Evolutionary conservation across 1,140 invertebrate species (phyloP).

Genomic region (Solenopsis fugax): DNA sequence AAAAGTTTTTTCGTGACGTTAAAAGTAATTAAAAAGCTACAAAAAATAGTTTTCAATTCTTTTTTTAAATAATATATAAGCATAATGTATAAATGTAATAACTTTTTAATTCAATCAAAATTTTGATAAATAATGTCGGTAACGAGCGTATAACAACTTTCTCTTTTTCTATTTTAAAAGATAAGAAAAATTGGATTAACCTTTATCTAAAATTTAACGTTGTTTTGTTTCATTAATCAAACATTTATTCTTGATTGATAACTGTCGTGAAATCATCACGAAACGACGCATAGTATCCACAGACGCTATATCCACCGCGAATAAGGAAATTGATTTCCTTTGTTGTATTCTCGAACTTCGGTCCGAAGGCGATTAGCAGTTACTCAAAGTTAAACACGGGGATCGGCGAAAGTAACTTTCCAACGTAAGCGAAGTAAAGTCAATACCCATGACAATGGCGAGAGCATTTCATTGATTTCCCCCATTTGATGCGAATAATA

Average conservation of each 20-base stretch:
- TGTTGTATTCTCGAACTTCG: constrained; percentile 48
- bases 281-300: not conserved
- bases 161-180: not conserved
- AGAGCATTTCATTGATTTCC: constrained; percentile 52
- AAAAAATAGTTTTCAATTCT: not conserved
- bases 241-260: constrained; percentile 8
- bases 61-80: not conserved
- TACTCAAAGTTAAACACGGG: constrained; percentile 55
- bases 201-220: not conserved
- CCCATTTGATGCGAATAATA: constrained; percentile 28
- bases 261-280: not conserved
- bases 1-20: not conserved
- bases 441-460: constrained; percentile 50
- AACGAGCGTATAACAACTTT: not conserved
- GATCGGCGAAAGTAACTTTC: constrained; percentile 58
- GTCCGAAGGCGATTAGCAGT: constrained; percentile 58
- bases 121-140: not conserved
- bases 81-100: not conserved
- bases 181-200: not conserved
- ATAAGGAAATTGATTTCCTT: constrained; percentile 59
- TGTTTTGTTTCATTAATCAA: not conserved
- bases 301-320: constrained; percentile 9
- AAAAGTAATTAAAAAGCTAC: not conserved
- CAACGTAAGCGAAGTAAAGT: constrained; percentile 55
- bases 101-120: not conserved